Evolutionary conservation across 2,888 invertebrate genomes (phyloP), one percentile per base, ranked within the genome.

Genomic region (Andrena flavipes): DNA sequence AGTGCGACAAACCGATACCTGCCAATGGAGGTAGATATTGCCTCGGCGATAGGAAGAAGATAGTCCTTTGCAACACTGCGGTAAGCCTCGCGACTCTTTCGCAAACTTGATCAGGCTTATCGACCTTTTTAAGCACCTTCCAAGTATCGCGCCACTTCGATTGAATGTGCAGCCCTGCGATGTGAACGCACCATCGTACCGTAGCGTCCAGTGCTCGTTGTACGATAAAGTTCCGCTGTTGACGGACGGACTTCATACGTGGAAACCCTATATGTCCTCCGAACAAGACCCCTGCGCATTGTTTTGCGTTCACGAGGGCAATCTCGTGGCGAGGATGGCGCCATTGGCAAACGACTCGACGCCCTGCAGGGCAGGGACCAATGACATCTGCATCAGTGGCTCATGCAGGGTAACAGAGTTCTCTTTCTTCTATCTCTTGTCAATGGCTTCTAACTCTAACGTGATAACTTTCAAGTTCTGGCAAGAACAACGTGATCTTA

Each of bases 21-120:
- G 95, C 96, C 76, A 96, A 97, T 93, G 97, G 97, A 29, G 98
- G 98, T 4, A 96, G 96, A 87, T 98, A 97, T 94, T 98, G 98
- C 94, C 96, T 97, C 62, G 98, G 98, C 0, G 97, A 97, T 90
- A 95, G 98, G 87, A 97, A 96, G 90, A 95, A 96, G 93, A 97
- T 94, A 82, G 87, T 93, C 69, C 93, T 94, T 60, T 95, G 95
- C 91, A 95, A 95, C 84, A 94, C 93, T 5, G 91, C 94, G 88
- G 94, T 94, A 42, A 88, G 89, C 42, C 42, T 42, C 42, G 13
- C 42, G 42, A 42, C 42, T 42, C 42, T 42, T 42, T 42, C 42
- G 5, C 42, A 16, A 16, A 42, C 5, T 13, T 5, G 4, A 42
- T 42, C 42, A 16, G 42, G 16, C 16, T 42, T 42, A 5, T 16